phyloP scores from a whole-genome alignment of 1,140 invertebrate genomes.

The Melanaphis sacchari region DNA sequence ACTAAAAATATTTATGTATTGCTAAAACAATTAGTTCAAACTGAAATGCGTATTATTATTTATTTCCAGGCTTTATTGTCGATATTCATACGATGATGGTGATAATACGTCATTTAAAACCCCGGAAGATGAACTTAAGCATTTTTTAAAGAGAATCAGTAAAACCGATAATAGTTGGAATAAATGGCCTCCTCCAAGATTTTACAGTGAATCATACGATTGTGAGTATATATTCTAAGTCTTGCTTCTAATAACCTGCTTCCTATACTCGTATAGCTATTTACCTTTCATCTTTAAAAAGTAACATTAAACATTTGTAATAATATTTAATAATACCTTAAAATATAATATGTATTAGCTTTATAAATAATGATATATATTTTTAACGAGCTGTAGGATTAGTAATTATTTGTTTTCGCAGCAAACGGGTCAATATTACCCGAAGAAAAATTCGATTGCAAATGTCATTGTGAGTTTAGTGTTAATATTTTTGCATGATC shows the following conservation, averaged over 20 bases:
- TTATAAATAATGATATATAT: background rate
- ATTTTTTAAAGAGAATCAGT: slow-evolving; percentile 74
- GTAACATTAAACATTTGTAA: background rate
- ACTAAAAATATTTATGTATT: background rate
- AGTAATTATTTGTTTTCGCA: slow-evolving; percentile 53
- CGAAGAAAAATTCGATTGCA: slow-evolving; percentile 52
- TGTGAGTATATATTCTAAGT: slow-evolving; percentile 32
- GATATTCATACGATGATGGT: slow-evolving; percentile 75
- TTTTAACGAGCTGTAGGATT: slow-evolving; percentile 20
- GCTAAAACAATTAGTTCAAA: background rate
- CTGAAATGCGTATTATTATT: background rate
- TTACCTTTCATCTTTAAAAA: background rate
- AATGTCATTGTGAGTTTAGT: slow-evolving; percentile 55
- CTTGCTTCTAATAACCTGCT: background rate
- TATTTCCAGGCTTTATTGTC: slow-evolving; percentile 79
- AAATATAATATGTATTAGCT: slow-evolving; percentile 13
- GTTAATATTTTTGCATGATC: slow-evolving; percentile 45
- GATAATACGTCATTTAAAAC: slow-evolving; percentile 73
- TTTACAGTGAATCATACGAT: slow-evolving; percentile 37
- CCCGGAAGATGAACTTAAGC: slow-evolving; percentile 80
- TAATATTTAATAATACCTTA: background rate
- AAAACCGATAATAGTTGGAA: slow-evolving; percentile 40
- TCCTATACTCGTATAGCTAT: background rate
- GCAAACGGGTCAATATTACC: slow-evolving; percentile 43
- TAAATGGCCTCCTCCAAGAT: slow-evolving; percentile 50